phyloP scores from a whole-genome alignment of 2,113 vertebrate genomes.

The Heterotilapia buettikoferi region DNA sequence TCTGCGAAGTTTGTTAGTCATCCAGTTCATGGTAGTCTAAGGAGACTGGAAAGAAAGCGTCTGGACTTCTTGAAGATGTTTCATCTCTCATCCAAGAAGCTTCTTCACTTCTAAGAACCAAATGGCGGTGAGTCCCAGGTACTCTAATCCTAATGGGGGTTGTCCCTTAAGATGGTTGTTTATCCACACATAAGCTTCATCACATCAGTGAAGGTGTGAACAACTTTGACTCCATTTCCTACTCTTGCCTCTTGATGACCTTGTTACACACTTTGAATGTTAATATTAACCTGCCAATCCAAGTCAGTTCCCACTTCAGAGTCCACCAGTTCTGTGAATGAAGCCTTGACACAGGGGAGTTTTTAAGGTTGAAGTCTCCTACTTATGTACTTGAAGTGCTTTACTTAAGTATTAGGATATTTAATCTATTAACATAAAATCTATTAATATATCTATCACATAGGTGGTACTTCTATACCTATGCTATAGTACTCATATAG shows the following conservation, averaged over 20 bases:
- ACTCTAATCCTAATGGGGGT: no score
- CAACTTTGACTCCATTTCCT: not conserved
- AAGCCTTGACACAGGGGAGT: not conserved
- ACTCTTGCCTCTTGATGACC: not conserved
- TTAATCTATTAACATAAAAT: not conserved
- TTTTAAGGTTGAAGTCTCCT: not conserved
- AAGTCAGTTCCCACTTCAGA: not conserved
- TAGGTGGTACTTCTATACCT: not conserved
- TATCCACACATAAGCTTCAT: no score
- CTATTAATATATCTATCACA: not conserved
- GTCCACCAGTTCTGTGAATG: not conserved
- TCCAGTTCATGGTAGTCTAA: no score
- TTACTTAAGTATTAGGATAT: not conserved
- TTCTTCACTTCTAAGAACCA: no score
- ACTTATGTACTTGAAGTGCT: not conserved
- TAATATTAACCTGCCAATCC: not conserved
- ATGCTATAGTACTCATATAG: not conserved
- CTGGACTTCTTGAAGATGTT: no score
- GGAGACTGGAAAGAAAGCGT: no score
- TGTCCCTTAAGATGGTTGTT: no score
- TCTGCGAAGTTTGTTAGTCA: not conserved
- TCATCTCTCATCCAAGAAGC: no score
- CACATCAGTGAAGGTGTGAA: not conserved
- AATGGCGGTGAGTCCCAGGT: no score
- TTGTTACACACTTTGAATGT: not conserved